phyloP scores from a whole-genome alignment of 92 coral and sea anemone genomes.

The Heliopora coerulea region DNA sequence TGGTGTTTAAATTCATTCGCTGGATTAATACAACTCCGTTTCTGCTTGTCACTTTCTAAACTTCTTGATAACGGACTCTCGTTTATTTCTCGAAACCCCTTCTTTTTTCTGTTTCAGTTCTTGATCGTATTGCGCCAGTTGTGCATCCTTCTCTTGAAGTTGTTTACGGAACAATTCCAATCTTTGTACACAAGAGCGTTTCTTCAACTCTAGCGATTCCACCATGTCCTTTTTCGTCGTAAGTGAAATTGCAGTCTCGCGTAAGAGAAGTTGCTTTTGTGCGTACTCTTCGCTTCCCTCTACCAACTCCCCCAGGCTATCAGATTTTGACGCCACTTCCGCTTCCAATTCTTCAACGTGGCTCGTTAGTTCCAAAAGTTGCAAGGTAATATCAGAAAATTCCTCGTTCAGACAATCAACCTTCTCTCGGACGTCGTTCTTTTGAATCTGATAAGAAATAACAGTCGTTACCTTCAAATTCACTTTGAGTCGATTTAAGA shows the following conservation, averaged over 20 bases:
- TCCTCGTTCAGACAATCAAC: conserved; percentile 89
- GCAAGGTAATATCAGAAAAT: conserved; percentile 74
- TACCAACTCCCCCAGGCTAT: conserved; percentile 68
- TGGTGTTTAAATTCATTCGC: too few relatives aligned
- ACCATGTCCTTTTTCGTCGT: conserved; percentile 75
- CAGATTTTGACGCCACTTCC: conserved; percentile 85
- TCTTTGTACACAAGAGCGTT: conserved; percentile 66
- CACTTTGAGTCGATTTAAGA: too few relatives aligned
- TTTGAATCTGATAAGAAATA: conserved; percentile 68
- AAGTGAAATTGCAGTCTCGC: conserved; percentile 83
- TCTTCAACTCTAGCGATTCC: conserved; percentile 68
- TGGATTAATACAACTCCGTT: too few relatives aligned
- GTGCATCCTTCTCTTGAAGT: conserved; percentile 65
- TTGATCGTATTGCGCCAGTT: conserved; percentile 62
- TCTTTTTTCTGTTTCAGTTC: conserved; percentile 5
- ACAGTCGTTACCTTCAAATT: too few relatives aligned
- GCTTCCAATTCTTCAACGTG: conserved; percentile 88
- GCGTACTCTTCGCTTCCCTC: conserved; percentile 79
- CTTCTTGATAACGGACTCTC: conserved; percentile 8
- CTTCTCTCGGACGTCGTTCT: conserved; percentile 82
- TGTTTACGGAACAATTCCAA: conserved; percentile 68
- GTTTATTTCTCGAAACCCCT: background rate
- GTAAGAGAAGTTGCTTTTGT: conserved; percentile 75
- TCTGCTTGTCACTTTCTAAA: too few relatives aligned
- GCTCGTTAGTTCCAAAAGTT: conserved; percentile 70